These are phyloP conservation scores for Leiothrix lutea DNA, from an alignment of 2,113 vertebrate genomes.

Conservation along the genomic window DNA sequence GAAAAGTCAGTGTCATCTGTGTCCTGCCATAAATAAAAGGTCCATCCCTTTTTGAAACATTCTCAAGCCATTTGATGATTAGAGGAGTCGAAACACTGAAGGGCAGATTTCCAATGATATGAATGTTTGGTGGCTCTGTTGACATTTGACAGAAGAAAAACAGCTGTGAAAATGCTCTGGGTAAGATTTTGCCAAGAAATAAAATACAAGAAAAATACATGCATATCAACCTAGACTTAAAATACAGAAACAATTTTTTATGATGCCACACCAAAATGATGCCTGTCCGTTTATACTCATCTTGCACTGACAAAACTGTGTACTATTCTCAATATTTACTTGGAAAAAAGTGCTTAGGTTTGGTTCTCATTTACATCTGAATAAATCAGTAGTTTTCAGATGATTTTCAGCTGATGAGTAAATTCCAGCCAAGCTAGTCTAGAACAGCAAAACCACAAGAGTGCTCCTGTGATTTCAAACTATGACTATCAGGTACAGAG, in stretches of 20 bases:
- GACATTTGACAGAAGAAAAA: background rate
- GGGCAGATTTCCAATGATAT: constrained; percentile 95
- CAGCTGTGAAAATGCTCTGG: background rate
- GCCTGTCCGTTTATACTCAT: background rate
- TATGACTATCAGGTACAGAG: background rate
- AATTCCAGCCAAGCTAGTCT: background rate
- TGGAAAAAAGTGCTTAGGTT: background rate
- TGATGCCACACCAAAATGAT: background rate
- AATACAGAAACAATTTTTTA: background rate
- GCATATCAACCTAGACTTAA: background rate
- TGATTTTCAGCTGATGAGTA: background rate
- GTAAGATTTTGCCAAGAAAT: background rate
- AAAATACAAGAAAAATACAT: accelerated
- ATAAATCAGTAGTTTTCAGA: background rate
- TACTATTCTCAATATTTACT: background rate
- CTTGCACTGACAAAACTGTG: background rate
- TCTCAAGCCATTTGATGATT: constrained; percentile 91
- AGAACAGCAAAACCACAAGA: background rate
- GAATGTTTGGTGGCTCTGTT: constrained; percentile 90
- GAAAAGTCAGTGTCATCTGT: constrained; percentile 93
- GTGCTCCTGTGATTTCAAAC: background rate
- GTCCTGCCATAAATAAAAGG: constrained; percentile 91
- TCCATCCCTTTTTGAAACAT: constrained; percentile 79
- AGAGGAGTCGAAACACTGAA: constrained; percentile 94
- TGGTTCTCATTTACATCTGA: background rate